These are phyloP conservation scores for Hypomecis punctinalis DNA, from an alignment of 2,888 invertebrate species.

Conservation along the genomic window DNA sequence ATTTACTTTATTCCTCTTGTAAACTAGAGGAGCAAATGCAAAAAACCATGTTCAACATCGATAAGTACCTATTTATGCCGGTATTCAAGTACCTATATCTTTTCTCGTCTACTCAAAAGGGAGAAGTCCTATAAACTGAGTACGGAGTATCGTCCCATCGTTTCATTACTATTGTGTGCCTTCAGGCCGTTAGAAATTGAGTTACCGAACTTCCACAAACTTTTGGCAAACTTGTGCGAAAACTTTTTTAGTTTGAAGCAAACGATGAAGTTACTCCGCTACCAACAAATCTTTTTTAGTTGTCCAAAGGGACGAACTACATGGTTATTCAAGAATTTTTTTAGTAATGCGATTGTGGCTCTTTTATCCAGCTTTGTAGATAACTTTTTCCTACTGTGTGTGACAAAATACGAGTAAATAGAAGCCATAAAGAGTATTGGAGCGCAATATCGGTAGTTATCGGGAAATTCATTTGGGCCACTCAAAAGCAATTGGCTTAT, in stretches of 20 bases:
- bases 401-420: constrained; percentile 8
- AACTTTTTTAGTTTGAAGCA: constrained; percentile 10
- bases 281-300: neutral
- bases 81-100: no score
- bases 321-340: neutral
- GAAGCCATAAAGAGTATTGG: constrained; percentile 3
- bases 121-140: neutral
- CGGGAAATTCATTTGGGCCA: neutral
- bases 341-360: neutral
- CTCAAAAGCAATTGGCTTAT: neutral
- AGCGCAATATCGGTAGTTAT: neutral
- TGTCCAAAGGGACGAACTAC: neutral
- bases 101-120: neutral
- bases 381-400: neutral
- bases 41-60: no score
- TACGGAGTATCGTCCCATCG: neutral
- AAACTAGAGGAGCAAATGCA: no score
- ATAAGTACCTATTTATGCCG: no score
- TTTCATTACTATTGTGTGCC: constrained; percentile 1
- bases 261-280: constrained; percentile 6
- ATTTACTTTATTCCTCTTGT: no score
- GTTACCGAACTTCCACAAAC: constrained; percentile 3
- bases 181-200: constrained; percentile 6
- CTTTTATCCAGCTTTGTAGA: neutral
- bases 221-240: constrained; percentile 16